These are phyloP conservation scores for Agonopterix subpropinquella DNA, from an alignment of 2,888 invertebrate genomes.

Conservation along the genomic window DNA sequence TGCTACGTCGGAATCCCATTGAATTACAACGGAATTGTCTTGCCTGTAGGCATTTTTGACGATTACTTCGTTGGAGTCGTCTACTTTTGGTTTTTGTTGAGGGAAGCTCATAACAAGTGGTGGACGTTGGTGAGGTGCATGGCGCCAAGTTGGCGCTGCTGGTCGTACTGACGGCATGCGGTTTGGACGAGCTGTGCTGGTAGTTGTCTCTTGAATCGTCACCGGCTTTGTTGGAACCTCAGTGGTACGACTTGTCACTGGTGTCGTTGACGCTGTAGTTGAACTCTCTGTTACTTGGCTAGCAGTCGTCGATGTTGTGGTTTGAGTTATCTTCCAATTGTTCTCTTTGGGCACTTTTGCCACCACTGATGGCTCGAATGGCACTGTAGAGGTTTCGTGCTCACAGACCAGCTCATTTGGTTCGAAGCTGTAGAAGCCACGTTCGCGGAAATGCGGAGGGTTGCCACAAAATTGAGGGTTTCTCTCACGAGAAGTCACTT, in stretches of 20 bases:
- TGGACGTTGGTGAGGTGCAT: constrained; percentile 77
- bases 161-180: constrained; percentile 51
- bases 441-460: constrained; percentile 85
- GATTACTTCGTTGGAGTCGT: constrained; percentile 84
- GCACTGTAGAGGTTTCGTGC: constrained; percentile 41
- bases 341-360: constrained; percentile 17
- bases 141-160: constrained; percentile 63
- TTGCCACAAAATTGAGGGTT: constrained; percentile 95
- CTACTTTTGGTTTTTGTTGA: constrained; percentile 78
- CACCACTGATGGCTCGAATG: constrained; percentile 7
- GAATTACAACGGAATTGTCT: constrained; percentile 91
- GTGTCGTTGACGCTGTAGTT: constrained; percentile 12
- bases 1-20: constrained; percentile 92
- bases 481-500: constrained; percentile 93
- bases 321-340: constrained; percentile 33
- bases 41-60: constrained; percentile 90
- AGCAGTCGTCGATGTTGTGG: constrained; percentile 28
- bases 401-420: constrained; percentile 83
- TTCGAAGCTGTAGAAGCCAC: constrained; percentile 91
- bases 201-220: constrained; percentile 31
- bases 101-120: constrained; percentile 84
- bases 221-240: constrained; percentile 37
- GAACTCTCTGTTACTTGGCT: constrained; percentile 28
- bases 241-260: constrained; percentile 23
- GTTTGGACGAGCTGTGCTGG: constrained; percentile 44